Percentiles rank a stretch among this genome's conserved stretches.
These are phyloP conservation scores for Pristionchus mayeri DNA, from an alignment of 2,888 invertebrate genomes.

Conservation along the genomic window DNA sequence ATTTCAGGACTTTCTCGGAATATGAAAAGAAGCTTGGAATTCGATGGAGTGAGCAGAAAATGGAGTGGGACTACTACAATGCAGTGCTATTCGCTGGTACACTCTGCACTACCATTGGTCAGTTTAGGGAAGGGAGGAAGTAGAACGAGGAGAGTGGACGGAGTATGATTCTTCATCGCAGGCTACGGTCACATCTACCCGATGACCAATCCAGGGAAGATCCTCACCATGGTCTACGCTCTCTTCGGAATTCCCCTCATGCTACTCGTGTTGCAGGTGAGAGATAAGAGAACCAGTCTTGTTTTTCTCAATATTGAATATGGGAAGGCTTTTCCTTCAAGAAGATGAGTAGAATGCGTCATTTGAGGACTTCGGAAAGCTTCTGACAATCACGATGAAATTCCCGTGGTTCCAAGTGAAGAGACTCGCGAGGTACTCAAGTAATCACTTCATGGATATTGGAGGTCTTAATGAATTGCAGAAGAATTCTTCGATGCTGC, in stretches of 20 bases:
- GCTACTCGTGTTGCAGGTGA: conserved; percentile 66
- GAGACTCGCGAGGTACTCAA: conserved; percentile 54
- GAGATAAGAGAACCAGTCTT: conserved; percentile 52
- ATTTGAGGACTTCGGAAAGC: conserved; percentile 57
- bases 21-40: conserved; percentile 64
- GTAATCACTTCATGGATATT: neutral
- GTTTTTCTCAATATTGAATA: neutral
- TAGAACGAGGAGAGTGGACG: too few relatives aligned
- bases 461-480: neutral
- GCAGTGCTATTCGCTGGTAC: conserved; percentile 65
- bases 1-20: conserved; percentile 46
- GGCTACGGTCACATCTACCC: conserved; percentile 70
- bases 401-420: conserved; percentile 72
- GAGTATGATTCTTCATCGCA: too few relatives aligned
- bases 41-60: conserved; percentile 66
- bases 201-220: conserved; percentile 61
- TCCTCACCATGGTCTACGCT: conserved; percentile 68
- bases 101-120: conserved; percentile 53
- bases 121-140: too few relatives aligned
- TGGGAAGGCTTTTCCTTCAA: neutral
- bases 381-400: conserved; percentile 69
- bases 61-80: conserved; percentile 70
- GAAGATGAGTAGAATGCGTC: neutral
- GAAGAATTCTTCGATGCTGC: conserved; percentile 57
- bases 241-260: conserved; percentile 68